A percentile compares a stretch with the other conserved stretches of the same genome.
phyloP scores from a whole-genome alignment of 2,888 invertebrate species.

The Tipula lateralis region DNA sequence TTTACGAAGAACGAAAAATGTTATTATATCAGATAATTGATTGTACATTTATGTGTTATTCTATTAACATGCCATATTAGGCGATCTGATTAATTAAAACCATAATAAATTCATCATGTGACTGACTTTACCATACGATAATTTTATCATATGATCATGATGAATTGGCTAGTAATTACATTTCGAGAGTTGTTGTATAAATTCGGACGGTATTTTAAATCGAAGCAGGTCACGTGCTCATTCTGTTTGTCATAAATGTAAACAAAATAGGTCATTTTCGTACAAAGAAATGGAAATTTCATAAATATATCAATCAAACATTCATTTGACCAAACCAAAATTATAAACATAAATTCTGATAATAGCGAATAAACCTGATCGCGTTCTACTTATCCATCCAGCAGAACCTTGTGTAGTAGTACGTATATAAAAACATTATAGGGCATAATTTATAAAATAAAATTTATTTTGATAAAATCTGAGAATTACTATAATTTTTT shows the following conservation, averaged over 20 bases:
- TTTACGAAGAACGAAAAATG: too few species aligned
- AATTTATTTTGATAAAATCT: neutral
- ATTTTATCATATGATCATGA: neutral
- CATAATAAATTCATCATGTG: neutral
- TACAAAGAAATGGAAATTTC: neutral
- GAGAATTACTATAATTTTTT: neutral
- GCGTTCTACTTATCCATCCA: neutral
- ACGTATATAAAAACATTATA: too few species aligned
- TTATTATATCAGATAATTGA: too few species aligned
- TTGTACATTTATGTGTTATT: too few species aligned
- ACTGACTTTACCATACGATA: neutral
- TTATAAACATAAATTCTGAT: constrained; percentile 1
- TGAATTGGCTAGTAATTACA: neutral
- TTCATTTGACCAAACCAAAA: neutral
- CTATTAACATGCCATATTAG: too few species aligned
- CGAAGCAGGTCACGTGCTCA: neutral
- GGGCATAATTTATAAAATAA: neutral
- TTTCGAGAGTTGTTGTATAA: neutral
- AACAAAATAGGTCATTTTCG: neutral
- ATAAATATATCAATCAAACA: neutral
- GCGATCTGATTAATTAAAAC: neutral
- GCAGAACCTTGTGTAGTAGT: neutral
- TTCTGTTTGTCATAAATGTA: neutral
- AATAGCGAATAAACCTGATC: neutral
- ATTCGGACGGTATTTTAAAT: neutral